These are phyloP conservation scores for Drosophila stalkeri DNA, from an alignment of 2,888 invertebrate genomes.

Conservation along the genomic window DNA sequence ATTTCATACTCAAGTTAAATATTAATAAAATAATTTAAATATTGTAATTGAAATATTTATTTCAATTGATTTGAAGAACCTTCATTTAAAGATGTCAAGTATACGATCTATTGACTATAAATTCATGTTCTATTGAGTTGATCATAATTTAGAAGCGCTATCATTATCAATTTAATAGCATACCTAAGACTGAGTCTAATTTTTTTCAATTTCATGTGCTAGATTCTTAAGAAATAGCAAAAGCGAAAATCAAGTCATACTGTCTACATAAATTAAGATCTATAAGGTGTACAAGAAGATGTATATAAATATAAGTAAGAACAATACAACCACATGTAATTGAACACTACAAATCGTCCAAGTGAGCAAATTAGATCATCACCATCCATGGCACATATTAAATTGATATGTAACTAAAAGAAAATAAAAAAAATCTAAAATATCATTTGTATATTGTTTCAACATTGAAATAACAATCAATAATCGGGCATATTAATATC, in stretches of 20 bases:
- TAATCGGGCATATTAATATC: background rate
- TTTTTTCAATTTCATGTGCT: slow-evolving; percentile 31
- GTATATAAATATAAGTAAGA: slow-evolving; percentile 31
- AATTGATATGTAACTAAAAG: slow-evolving; percentile 49
- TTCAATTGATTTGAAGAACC: slow-evolving; percentile 48
- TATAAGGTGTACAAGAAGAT: slow-evolving; percentile 16
- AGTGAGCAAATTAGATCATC: slow-evolving; percentile 48
- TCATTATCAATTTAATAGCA: slow-evolving; percentile 36
- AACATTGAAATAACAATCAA: slow-evolving; percentile 8
- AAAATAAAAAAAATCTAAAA: slow-evolving; percentile 26
- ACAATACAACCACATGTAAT: slow-evolving; percentile 5
- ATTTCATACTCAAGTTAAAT: slow-evolving; percentile 7
- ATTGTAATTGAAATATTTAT: slow-evolving; percentile 43
- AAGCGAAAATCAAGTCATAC: slow-evolving; percentile 12
- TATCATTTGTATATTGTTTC: slow-evolving; percentile 37
- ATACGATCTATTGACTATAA: slow-evolving; percentile 32
- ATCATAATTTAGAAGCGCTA: slow-evolving; percentile 14
- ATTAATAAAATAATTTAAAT: slow-evolving; percentile 4
- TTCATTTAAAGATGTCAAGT: slow-evolving; percentile 27
- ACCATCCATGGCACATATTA: slow-evolving; percentile 40
- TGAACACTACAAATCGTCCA: slow-evolving; percentile 61
- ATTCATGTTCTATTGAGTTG: slow-evolving; percentile 13
- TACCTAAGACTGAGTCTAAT: slow-evolving; percentile 67
- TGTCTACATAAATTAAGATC: slow-evolving; percentile 21
- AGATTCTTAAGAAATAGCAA: background rate